Evolutionary conservation across 2,888 invertebrate genomes (phyloP).

Genomic region (Tetragonisca angustula): DNA sequence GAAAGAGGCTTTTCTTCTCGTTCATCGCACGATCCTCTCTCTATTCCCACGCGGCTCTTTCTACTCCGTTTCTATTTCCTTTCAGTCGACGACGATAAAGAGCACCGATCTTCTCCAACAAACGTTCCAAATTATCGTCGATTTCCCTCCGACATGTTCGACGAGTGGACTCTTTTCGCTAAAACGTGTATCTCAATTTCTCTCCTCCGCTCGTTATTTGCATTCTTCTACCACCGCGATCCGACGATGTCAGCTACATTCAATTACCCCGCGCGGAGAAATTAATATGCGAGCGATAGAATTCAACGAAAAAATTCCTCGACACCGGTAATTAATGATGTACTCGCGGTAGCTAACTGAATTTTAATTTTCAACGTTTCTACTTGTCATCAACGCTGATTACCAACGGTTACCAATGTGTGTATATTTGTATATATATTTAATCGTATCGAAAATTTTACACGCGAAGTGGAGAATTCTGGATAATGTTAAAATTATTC

Average conservation of each 20-base stretch:
- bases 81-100: background rate
- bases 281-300: background rate
- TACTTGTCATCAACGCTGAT: background rate
- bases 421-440: no score
- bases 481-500: background rate
- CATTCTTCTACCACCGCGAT: background rate
- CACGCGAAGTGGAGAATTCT: background rate
- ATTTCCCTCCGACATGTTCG: background rate
- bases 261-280: background rate
- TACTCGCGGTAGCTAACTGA: background rate
- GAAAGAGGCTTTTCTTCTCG: background rate
- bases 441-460: background rate
- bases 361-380: background rate
- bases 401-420: background rate
- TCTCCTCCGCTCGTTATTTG: background rate
- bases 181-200: background rate
- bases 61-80: background rate
- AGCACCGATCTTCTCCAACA: background rate
- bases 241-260: conserved; percentile 4
- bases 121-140: conserved; percentile 16
- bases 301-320: background rate
- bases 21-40: background rate
- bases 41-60: background rate
- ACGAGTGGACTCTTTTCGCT: background rate
- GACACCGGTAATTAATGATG: background rate